Conservation (phyloP, 2,113 vertebrate genomes). For the Xyliphius kryptos region DNA sequence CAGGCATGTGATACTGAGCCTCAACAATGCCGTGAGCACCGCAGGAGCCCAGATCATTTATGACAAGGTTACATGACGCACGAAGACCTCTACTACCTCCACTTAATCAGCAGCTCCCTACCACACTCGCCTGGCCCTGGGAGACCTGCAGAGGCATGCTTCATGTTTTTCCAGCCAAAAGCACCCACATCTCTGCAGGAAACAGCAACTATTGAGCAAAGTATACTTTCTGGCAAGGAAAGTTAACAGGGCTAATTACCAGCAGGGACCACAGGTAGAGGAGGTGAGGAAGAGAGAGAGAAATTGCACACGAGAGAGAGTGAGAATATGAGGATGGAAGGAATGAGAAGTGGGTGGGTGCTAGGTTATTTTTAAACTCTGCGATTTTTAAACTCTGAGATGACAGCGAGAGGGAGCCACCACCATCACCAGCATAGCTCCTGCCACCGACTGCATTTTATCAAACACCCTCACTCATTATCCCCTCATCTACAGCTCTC, state of each 20-base stretch:
- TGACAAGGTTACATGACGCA: slow-evolving; percentile 72
- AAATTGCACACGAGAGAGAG: no score
- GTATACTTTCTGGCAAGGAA: slow-evolving; percentile 11
- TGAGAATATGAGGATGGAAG: no score
- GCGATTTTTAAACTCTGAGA: slow-evolving; percentile 55
- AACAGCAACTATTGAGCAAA: slow-evolving; percentile 10
- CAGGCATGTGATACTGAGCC: slow-evolving; percentile 50
- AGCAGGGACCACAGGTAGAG: slow-evolving; percentile 41
- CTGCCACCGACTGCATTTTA: slow-evolving; percentile 44
- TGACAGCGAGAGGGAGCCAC: slow-evolving; percentile 48
- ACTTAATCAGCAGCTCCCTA: slow-evolving; percentile 66
- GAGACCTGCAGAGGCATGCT: slow-evolving; percentile 26
- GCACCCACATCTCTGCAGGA: slow-evolving; percentile 17
- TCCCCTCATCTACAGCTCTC: slow-evolving; percentile 23
- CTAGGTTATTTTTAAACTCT: slow-evolving; percentile 57
- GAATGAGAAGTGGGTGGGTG: slow-evolving; percentile 1
- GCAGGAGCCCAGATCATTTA: slow-evolving; percentile 53
- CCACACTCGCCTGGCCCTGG: slow-evolving; percentile 41
- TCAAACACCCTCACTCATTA: slow-evolving; percentile 50
- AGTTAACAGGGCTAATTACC: slow-evolving; percentile 50
- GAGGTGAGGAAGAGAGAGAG: slow-evolving; percentile 15
- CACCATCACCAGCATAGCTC: slow-evolving; percentile 29
- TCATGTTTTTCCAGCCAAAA: slow-evolving; percentile 5
- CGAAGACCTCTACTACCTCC: slow-evolving; percentile 61
- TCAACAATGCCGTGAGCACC: slow-evolving; percentile 51